phyloP scores from a whole-genome alignment of 2,888 invertebrate species.

The Eilema depressum region DNA sequence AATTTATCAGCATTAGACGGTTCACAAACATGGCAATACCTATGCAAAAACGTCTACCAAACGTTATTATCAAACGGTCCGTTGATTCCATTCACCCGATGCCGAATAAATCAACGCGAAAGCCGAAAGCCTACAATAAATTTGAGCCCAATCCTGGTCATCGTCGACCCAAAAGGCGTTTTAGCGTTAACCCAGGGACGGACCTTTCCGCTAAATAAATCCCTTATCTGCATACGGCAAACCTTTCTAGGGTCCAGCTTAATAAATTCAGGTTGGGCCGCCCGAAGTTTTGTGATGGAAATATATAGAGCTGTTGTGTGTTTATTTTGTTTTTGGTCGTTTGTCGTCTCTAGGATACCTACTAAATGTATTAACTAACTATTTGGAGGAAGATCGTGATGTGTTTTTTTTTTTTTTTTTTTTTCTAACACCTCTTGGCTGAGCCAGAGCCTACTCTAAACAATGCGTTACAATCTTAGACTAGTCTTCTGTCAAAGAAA shows the following conservation, averaged over 20 bases:
- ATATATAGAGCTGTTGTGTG: constrained; percentile 61
- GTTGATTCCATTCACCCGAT: constrained; percentile 73
- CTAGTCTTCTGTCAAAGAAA: too few species aligned
- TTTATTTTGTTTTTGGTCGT: too few species aligned
- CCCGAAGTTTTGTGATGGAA: constrained; percentile 74
- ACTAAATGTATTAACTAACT: too few species aligned
- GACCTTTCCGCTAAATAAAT: constrained; percentile 88
- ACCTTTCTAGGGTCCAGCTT: constrained; percentile 87
- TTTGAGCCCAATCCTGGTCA: constrained; percentile 85
- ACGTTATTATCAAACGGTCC: constrained; percentile 72
- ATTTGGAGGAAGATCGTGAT: not conserved
- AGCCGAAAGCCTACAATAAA: constrained; percentile 84
- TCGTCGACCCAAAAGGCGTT: constrained; percentile 82
- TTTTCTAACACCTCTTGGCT: too few species aligned
- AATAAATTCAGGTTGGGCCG: constrained; percentile 87
- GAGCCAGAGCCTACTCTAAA: too few species aligned
- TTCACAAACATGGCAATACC: constrained; percentile 48
- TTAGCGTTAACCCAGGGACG: constrained; percentile 83
- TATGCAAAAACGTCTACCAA: constrained; percentile 54
- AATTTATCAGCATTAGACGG: constrained; percentile 50
- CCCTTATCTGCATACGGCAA: constrained; percentile 88
- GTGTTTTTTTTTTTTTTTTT: too few species aligned
- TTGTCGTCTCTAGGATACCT: too few species aligned
- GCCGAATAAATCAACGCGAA: constrained; percentile 83
- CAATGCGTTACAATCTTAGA: too few species aligned